These are phyloP conservation scores for Poecilia velifera DNA, from an alignment of 2,797 vertebrate species.

Conservation along the genomic window DNA sequence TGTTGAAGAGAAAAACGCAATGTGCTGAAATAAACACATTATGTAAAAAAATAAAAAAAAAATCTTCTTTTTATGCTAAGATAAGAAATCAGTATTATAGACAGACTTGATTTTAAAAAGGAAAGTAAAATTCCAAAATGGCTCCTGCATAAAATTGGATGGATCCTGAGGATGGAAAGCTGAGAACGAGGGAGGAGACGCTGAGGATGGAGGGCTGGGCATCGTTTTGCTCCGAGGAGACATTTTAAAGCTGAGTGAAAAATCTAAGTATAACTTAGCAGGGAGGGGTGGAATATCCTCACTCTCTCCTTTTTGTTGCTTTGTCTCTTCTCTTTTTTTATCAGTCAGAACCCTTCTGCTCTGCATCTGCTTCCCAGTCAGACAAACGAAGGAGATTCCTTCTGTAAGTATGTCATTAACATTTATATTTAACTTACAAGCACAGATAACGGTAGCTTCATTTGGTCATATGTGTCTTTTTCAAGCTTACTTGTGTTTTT, in stretches of 20 bases:
- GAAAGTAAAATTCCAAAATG: slow-evolving; percentile 14
- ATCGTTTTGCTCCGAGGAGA: slow-evolving; percentile 47
- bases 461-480: not conserved
- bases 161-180: slow-evolving; percentile 27
- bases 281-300: slow-evolving; percentile 53
- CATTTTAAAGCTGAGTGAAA: slow-evolving; percentile 47
- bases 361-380: slow-evolving; percentile 14
- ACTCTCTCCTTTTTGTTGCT: slow-evolving; percentile 55
- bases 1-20: not conserved
- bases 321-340: slow-evolving; percentile 9
- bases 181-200: slow-evolving; percentile 66
- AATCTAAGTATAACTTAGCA: slow-evolving; percentile 31
- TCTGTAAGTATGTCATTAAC: slow-evolving; percentile 64
- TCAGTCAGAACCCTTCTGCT: not conserved
- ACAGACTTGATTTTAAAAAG: not conserved
- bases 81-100: not conserved
- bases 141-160: not conserved
- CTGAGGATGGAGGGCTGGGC: slow-evolving; percentile 72
- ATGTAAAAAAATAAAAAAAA: not conserved
- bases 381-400: slow-evolving; percentile 23
- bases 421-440: slow-evolving; percentile 3
- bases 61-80: not conserved
- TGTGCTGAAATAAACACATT: not conserved
- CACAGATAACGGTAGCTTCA: not conserved
- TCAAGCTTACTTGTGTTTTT: not conserved